Evolutionary conservation across 2,797 vertebrate species (phyloP).

Genomic region (Lindbergichthys nudifrons): DNA sequence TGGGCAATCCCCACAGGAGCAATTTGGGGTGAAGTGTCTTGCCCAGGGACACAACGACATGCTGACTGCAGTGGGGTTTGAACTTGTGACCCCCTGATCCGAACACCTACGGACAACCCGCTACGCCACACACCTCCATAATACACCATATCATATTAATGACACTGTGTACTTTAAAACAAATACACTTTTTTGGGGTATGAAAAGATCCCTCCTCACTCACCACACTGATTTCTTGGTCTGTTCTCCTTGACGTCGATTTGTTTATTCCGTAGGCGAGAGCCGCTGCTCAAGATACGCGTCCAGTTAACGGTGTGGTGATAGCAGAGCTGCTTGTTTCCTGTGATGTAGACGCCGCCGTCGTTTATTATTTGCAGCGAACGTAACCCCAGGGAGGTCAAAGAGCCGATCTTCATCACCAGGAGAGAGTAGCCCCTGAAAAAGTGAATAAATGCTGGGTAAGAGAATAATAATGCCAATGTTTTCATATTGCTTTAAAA

Average conservation of each 20-base stretch:
- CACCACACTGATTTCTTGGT: conserved; percentile 83
- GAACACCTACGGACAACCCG: too few relatives aligned
- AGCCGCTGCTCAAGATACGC: conserved; percentile 75
- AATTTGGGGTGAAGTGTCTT: too few relatives aligned
- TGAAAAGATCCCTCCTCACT: conserved; percentile 56
- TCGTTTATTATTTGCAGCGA: conserved; percentile 90
- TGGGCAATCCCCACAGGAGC: too few relatives aligned
- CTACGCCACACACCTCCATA: too few relatives aligned
- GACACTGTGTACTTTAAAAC: too few relatives aligned
- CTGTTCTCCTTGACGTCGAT: conserved; percentile 86
- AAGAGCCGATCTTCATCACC: conserved; percentile 89
- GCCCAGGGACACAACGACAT: too few relatives aligned
- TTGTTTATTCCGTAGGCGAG: conserved; percentile 3
- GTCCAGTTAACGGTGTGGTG: conserved; percentile 91
- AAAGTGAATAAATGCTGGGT: background rate
- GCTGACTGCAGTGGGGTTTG: too few relatives aligned
- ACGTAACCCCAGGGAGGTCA: conserved; percentile 91
- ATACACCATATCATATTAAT: too few relatives aligned
- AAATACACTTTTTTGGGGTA: too few relatives aligned
- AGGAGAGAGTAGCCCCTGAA: conserved; percentile 90
- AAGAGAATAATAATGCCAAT: background rate
- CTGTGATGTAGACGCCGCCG: conserved; percentile 90
- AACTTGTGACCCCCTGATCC: too few relatives aligned
- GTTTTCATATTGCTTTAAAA: conserved; percentile 1
- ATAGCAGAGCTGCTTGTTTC: conserved; percentile 92